Conservation (phyloP, 2,888 invertebrate species). For the Penaeus monodon region DNA sequence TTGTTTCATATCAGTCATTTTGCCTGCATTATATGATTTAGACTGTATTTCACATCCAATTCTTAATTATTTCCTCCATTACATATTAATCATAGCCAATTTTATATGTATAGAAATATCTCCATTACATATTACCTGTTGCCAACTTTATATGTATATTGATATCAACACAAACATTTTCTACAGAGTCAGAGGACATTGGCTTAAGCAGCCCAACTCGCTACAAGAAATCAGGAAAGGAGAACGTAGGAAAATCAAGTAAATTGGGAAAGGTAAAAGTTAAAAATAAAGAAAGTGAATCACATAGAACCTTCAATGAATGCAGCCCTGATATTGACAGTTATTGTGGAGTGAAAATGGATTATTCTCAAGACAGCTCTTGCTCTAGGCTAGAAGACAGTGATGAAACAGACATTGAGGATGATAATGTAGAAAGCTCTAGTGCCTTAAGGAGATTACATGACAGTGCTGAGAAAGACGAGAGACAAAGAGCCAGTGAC, state of each 20-base stretch:
- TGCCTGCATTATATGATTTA: too few relatives aligned
- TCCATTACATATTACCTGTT: too few relatives aligned
- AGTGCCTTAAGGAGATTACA: too few relatives aligned
- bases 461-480: too few relatives aligned
- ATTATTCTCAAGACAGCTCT: background rate
- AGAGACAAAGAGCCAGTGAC: too few relatives aligned
- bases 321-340: constrained; percentile 12
- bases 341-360: background rate
- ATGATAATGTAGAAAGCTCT: background rate
- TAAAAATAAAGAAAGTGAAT: background rate
- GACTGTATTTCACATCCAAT: too few relatives aligned
- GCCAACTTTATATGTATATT: too few relatives aligned
- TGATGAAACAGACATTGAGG: constrained; percentile 17
- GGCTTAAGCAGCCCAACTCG: background rate
- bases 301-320: background rate
- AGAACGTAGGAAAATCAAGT: background rate
- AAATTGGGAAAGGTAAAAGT: background rate
- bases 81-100: too few relatives aligned
- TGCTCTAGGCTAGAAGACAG: background rate
- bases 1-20: too few relatives aligned
- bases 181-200: background rate
- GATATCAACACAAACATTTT: too few relatives aligned
- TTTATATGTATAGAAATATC: too few relatives aligned
- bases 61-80: too few relatives aligned
- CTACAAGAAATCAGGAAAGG: background rate